A percentile compares a stretch with the other conserved stretches of the same genome.
phyloP scores from a whole-genome alignment of 1,140 invertebrate genomes.

The Meloidogyne hapla region DNA sequence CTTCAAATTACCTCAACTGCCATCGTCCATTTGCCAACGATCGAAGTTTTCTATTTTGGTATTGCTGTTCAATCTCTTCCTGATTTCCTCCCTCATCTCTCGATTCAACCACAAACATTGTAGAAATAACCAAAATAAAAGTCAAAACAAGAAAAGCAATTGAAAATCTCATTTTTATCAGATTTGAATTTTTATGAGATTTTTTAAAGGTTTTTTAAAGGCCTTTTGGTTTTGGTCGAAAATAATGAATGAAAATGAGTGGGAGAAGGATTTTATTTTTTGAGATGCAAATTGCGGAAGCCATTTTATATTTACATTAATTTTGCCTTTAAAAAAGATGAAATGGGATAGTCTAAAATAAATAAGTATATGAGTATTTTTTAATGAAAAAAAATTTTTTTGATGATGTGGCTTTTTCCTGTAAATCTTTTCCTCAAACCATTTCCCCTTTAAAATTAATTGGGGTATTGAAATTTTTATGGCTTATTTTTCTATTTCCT shows the following conservation, averaged over 20 bases:
- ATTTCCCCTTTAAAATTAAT: too few species aligned
- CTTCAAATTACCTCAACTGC: conserved; percentile 16
- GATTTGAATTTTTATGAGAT: background rate
- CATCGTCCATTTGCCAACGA: conserved; percentile 36
- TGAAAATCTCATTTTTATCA: background rate
- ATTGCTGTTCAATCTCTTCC: background rate
- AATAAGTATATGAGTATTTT: too few species aligned
- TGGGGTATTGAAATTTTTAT: too few species aligned
- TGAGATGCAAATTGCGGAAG: conserved; percentile 5
- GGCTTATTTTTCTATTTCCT: too few species aligned
- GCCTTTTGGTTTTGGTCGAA: background rate
- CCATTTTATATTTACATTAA: background rate
- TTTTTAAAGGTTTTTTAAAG: background rate
- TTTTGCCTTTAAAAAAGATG: background rate
- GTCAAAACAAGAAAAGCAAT: background rate
- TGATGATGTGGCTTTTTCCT: too few species aligned
- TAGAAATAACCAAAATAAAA: conserved; percentile 3
- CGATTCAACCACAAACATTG: background rate
- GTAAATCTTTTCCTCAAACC: too few species aligned
- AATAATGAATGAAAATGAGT: background rate
- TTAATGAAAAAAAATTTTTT: too few species aligned
- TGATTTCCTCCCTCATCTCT: background rate
- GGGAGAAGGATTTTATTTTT: background rate
- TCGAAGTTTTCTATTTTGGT: conserved; percentile 2
- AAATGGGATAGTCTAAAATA: background rate